Conservation (phyloP, 2,113 vertebrate genomes). For the Caloenas nicobarica region DNA sequence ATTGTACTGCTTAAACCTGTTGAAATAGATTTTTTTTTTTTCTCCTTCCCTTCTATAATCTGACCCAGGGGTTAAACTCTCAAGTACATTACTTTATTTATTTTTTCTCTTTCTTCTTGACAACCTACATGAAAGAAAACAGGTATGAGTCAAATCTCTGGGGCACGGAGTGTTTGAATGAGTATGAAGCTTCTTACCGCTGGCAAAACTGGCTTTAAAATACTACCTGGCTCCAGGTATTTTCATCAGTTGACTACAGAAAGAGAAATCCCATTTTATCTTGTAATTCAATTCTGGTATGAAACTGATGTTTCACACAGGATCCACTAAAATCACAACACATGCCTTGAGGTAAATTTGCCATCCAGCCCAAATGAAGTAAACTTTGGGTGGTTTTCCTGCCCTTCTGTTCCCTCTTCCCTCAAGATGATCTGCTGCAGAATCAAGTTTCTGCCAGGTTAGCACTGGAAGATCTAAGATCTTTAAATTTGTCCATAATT, state of each 20-base stretch:
- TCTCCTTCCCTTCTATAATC: conserved; percentile 9
- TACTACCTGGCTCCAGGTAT: background rate
- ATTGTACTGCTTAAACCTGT: conserved; percentile 47
- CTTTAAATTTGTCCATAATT: background rate
- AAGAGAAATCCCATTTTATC: background rate
- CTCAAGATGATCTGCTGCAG: background rate
- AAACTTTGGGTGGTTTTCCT: background rate
- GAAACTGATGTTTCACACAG: background rate
- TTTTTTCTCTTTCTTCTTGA: conserved; percentile 42
- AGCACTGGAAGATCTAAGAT: background rate
- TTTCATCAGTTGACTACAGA: background rate
- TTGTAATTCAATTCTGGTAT: background rate
- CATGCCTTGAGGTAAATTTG: background rate
- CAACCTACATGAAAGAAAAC: conserved; percentile 33
- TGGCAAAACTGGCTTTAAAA: background rate
- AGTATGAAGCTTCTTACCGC: background rate
- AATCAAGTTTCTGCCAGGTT: background rate
- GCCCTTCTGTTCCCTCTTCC: background rate
- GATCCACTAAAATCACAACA: background rate
- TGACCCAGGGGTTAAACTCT: conserved; percentile 52
- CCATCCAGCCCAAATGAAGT: background rate
- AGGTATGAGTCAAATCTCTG: conserved; percentile 35
- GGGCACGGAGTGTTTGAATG: background rate
- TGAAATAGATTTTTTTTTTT: conserved; percentile 8
- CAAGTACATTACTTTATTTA: background rate